A percentile compares a stretch with the other conserved stretches of the same genome.
Conservation (phyloP, 2,888 invertebrate genomes). For the Calameuta filiformis region DNA sequence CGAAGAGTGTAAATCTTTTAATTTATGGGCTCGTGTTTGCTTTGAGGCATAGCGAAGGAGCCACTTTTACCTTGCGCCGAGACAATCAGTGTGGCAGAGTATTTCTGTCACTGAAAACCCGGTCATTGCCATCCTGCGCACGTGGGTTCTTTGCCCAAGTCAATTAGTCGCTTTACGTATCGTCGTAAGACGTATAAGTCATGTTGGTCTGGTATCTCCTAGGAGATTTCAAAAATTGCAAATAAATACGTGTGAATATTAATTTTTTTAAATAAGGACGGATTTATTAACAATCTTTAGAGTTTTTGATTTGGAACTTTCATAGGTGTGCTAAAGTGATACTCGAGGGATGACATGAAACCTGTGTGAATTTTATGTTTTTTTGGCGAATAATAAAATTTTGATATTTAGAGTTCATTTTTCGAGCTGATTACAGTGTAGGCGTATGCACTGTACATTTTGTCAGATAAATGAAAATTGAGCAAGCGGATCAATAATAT, state of each 20-base stretch:
- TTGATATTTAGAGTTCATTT: background rate
- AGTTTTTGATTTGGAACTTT: no score
- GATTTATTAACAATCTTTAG: no score
- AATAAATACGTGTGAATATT: background rate
- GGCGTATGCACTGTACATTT: background rate
- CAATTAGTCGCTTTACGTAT: background rate
- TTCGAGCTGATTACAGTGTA: background rate
- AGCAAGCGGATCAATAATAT: background rate
- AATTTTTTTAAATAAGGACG: background rate
- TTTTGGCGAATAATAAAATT: background rate
- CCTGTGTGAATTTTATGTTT: no score
- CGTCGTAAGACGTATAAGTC: background rate
- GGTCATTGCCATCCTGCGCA: slow-evolving; percentile 45
- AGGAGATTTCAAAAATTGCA: background rate
- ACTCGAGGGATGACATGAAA: no score
- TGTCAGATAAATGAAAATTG: background rate
- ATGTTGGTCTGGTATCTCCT: background rate
- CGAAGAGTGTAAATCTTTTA: background rate
- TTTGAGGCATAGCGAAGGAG: background rate
- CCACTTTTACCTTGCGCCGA: background rate
- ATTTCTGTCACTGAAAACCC: slow-evolving; percentile 42
- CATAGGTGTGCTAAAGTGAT: no score
- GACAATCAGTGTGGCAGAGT: slow-evolving; percentile 12
- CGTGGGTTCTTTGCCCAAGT: slow-evolving; percentile 30
- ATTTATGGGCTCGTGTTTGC: background rate